Percentiles rank a stretch among this genome's conserved stretches.
Evolutionary conservation across 2,888 invertebrate genomes (phyloP).

Genomic region (Drosophila peninsularis): DNA sequence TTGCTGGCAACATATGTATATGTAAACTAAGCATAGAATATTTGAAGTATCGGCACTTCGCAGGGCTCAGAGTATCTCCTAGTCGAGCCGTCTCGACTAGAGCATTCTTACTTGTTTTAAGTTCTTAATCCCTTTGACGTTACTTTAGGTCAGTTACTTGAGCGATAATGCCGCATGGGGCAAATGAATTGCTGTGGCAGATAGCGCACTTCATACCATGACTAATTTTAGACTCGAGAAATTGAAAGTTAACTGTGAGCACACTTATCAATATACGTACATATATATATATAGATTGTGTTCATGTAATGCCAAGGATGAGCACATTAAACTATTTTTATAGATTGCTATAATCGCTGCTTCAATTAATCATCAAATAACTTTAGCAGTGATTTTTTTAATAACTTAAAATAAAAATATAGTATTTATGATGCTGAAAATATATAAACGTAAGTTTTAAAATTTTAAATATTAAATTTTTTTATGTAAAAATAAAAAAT

Average conservation of each 20-base stretch:
- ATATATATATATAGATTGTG: not conserved
- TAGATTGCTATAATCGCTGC: not conserved
- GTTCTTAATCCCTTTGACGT: slow-evolving; percentile 58
- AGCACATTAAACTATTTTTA: not conserved
- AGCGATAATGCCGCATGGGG: slow-evolving; percentile 25
- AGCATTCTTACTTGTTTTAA: too few relatives aligned
- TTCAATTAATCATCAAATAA: not conserved
- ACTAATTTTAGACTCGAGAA: slow-evolving; percentile 3
- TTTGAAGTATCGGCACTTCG: too few relatives aligned
- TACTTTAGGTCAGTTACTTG: slow-evolving; percentile 75
- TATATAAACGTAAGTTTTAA: too few relatives aligned
- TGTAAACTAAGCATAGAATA: too few relatives aligned
- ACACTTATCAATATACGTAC: not conserved
- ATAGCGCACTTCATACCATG: slow-evolving; percentile 1
- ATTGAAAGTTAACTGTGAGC: slow-evolving; percentile 3
- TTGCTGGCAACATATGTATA: too few relatives aligned
- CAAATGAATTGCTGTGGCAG: not conserved
- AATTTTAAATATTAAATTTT: too few relatives aligned
- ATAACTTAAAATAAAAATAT: too few relatives aligned
- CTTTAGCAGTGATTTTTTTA: not conserved
- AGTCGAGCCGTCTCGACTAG: too few relatives aligned
- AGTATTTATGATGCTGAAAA: not conserved
- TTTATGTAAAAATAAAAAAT: too few relatives aligned
- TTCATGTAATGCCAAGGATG: slow-evolving; percentile 2
- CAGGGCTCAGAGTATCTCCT: too few relatives aligned